Percentiles rank a stretch among this genome's conserved stretches.
Conservation (phyloP, 2,113 vertebrate species). For the Megaptera novaeangliae region DNA sequence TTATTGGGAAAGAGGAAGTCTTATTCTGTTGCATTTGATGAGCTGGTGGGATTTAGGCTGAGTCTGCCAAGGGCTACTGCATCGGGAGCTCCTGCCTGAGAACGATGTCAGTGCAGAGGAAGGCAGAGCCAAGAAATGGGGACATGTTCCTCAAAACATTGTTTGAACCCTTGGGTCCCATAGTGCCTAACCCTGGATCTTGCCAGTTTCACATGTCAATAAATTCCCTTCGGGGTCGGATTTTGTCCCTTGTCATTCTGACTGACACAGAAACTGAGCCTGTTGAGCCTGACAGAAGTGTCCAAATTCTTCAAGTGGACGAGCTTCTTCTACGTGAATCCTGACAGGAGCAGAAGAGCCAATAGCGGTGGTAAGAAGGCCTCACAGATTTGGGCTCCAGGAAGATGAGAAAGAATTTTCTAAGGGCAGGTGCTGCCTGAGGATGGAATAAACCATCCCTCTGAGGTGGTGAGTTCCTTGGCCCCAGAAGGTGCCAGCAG, state of each 20-base stretch:
- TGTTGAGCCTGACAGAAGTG: background rate
- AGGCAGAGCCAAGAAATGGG: background rate
- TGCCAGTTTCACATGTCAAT: background rate
- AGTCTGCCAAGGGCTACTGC: background rate
- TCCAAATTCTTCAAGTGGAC: background rate
- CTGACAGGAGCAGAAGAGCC: background rate
- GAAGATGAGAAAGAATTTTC: background rate
- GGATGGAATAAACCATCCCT: background rate
- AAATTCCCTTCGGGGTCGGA: background rate
- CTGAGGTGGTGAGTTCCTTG: background rate
- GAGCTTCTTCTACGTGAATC: background rate
- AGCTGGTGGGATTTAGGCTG: background rate
- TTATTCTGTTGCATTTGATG: background rate
- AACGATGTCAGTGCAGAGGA: background rate
- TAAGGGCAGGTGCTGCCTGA: background rate
- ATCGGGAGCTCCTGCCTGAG: background rate
- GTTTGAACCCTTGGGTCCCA: background rate
- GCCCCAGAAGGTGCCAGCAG: background rate
- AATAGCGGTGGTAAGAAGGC: background rate
- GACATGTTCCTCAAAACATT: background rate
- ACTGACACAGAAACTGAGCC: background rate
- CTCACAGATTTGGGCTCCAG: background rate
- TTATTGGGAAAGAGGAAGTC: background rate
- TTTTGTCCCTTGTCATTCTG: background rate
- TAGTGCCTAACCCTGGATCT: background rate